These are phyloP conservation scores for Rhea americana DNA, from an alignment of 2,113 vertebrate species.

Conservation along the genomic window DNA sequence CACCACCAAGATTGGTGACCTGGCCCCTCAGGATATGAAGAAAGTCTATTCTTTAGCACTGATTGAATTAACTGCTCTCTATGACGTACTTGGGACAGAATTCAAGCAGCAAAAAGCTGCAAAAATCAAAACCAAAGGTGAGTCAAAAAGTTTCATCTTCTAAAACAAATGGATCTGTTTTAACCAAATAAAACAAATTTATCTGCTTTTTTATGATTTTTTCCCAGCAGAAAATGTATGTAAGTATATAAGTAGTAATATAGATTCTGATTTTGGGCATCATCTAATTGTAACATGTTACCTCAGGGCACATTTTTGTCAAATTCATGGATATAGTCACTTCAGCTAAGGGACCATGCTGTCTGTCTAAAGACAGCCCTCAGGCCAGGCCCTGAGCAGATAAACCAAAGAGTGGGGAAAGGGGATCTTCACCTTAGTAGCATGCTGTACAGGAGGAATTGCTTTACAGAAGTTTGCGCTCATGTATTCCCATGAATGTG, in stretches of 20 bases:
- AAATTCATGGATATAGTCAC: not conserved
- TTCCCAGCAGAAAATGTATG: not conserved
- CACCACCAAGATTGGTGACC: slow-evolving; percentile 89
- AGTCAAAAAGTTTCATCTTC: slow-evolving; percentile 3
- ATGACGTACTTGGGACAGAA: slow-evolving; percentile 87
- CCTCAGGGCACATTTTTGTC: not conserved
- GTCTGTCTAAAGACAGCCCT: not conserved
- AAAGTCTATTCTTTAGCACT: slow-evolving; percentile 88
- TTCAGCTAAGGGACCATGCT: not conserved
- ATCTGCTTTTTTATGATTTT: not conserved
- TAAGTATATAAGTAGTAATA: not conserved
- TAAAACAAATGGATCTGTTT: not conserved
- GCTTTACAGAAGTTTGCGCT: not conserved
- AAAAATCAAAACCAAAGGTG: slow-evolving; percentile 92
- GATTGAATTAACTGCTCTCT: slow-evolving; percentile 93
- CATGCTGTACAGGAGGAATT: not conserved
- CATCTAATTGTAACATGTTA: not conserved
- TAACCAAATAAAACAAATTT: not conserved
- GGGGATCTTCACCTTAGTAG: not conserved
- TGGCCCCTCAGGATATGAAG: slow-evolving; percentile 94
- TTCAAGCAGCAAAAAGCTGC: slow-evolving; percentile 90
- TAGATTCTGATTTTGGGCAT: not conserved
- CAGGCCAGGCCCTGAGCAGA: not conserved
- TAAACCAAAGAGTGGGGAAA: not conserved
- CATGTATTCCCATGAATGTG: not conserved